These are phyloP conservation scores for Amphilophus citrinellus DNA, from an alignment of 2,113 vertebrate species.

Conservation along the genomic window DNA sequence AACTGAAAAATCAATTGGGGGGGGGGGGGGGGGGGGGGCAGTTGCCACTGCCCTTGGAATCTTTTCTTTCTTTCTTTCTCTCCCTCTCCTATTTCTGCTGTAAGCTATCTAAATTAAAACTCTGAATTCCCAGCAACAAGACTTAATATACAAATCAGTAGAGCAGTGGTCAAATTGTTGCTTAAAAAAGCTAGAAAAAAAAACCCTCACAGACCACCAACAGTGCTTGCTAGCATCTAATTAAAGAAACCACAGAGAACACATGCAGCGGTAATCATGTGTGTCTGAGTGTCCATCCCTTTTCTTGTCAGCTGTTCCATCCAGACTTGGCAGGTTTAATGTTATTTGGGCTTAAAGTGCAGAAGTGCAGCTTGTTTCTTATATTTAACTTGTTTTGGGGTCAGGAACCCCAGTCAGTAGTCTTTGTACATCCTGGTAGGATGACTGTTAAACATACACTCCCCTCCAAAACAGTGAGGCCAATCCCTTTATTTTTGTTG, in stretches of 20 bases:
- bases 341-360: not conserved
- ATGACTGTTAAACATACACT: not conserved
- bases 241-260: too few species aligned
- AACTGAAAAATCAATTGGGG: not conserved
- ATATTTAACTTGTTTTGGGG: not conserved
- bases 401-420: not conserved
- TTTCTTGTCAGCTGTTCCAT: too few species aligned
- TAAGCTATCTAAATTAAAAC: not conserved
- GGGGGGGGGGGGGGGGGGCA: not conserved
- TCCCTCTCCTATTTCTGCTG: not conserved
- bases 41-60: not conserved
- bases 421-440: too few species aligned
- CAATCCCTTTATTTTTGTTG: too few species aligned
- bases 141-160: not conserved
- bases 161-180: not conserved
- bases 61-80: not conserved
- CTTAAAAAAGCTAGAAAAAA: not conserved
- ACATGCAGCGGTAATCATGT: too few species aligned
- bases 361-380: not conserved
- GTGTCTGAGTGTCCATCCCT: too few species aligned
- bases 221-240: too few species aligned
- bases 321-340: too few species aligned
- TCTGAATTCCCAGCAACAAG: not conserved
- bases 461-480: too few species aligned
- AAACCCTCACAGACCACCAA: fast-evolving